Evolutionary conservation across 2,888 invertebrate species (phyloP).

Genomic region (Quadriops clusia): DNA sequence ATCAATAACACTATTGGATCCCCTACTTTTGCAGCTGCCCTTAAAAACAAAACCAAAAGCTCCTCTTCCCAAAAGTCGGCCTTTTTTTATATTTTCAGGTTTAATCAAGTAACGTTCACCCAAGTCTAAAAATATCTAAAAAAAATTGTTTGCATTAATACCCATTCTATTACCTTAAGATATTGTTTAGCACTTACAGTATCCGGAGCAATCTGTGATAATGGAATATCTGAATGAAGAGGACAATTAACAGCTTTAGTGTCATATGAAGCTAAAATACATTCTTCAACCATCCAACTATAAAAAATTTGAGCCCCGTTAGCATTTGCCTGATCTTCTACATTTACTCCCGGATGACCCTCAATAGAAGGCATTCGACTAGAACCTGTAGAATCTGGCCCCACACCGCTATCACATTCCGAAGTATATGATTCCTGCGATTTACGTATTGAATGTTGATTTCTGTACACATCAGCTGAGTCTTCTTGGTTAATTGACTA

Average conservation of each 20-base stretch:
- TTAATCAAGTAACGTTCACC: constrained; percentile 70
- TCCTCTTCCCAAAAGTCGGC: constrained; percentile 78
- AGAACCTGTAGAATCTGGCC: constrained; percentile 65
- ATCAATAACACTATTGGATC: constrained; percentile 45
- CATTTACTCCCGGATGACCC: constrained; percentile 47
- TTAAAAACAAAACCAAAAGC: constrained; percentile 96
- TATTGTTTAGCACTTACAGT: constrained; percentile 44
- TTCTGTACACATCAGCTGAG: constrained; percentile 7
- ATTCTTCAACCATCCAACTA: constrained; percentile 91
- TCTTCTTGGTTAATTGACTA: constrained; percentile 15
- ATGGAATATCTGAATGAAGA: constrained; percentile 60
- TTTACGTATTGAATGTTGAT: constrained; percentile 34
- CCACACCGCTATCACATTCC: constrained; percentile 81
- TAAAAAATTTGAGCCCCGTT: constrained; percentile 38
- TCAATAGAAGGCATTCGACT: constrained; percentile 77
- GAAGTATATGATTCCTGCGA: constrained; percentile 66
- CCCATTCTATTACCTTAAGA: neutral
- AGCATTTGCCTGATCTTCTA: constrained; percentile 28
- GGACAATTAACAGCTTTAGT: constrained; percentile 62
- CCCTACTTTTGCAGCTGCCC: constrained; percentile 54
- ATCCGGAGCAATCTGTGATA: constrained; percentile 84
- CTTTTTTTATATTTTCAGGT: constrained; percentile 68
- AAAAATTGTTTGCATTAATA: constrained; percentile 10
- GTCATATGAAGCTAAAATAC: constrained; percentile 78
- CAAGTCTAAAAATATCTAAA: constrained; percentile 74